Evolutionary conservation across 2,797 vertebrate genomes (phyloP), one percentile per base, ranked within the genome.

Genomic region (Setipinna tenuifilis): DNA sequence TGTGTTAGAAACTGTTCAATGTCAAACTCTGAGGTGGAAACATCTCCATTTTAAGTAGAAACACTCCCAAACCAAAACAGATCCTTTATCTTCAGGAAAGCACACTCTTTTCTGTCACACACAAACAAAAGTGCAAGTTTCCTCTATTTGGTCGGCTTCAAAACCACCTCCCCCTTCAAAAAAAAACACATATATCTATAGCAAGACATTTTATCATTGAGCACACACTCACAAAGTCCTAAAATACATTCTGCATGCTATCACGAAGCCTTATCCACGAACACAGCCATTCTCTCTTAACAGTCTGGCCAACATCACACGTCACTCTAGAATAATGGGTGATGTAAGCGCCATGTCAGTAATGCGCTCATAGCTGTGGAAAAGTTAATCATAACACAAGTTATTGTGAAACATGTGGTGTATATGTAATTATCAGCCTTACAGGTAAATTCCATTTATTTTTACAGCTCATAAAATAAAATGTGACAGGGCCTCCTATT

Each of bases 121-220:
- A 28, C 17, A 71, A 57, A 81, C 31, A 68, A 46, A 78, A 44
- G 9, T 10, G 35, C 35, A 78, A 0, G 31, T 78, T 78, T 78
- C 71, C 71, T 78, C 5, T 31, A 14, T 75, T 19, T 75, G 68
- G 31, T 9, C 7, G 28, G 16, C 35, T 31, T 44, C 17, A 19
- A n/a, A 78, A 71, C 65, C 12, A 71, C 16, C 57, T 6, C 61
- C 17, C 50, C 50, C 50, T 54, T 54, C 50, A 54, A 54, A 48
- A 4, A n/a, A 41, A 75, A 35, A 78, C 71, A 78, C 31, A 19
- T 78, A 16, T 78, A 78, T 78, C 71, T 78, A 78, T 78, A 21
- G 71, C 71, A 44, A 35, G 87, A 78, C 81, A 54, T 71, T 82
- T 82, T 88, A 87, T 88, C 86, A 75, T 46, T 85, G 28, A 71